Percentiles rank a stretch among this genome's conserved stretches.
Conservation (phyloP, 2,888 invertebrate species). For the Fabriciana adippe region DNA sequence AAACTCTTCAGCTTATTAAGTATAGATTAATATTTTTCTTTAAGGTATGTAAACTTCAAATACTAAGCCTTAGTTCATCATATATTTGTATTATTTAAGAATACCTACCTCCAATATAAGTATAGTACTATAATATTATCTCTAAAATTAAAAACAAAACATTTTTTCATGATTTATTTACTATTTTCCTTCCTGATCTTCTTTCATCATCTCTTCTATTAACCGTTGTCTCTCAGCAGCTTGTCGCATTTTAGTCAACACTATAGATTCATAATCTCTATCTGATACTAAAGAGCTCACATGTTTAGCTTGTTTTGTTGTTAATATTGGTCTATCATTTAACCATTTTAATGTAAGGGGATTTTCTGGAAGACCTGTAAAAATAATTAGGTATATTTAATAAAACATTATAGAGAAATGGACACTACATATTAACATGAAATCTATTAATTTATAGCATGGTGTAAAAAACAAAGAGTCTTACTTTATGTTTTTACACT, state of each 20-base stretch:
- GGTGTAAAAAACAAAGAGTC: no score
- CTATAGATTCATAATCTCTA: conserved; percentile 91
- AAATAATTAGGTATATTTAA: background rate
- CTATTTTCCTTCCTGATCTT: conserved; percentile 63
- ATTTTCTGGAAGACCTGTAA: conserved; percentile 84
- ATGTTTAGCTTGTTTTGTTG: conserved; percentile 56
- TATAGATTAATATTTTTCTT: no score
- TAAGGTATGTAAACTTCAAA: no score
- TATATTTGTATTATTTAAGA: no score
- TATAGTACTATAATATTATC: no score
- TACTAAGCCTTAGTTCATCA: no score
- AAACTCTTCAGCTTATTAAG: no score
- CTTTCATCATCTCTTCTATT: conserved; percentile 86
- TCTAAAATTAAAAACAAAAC: background rate
- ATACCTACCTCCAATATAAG: no score
- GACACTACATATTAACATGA: no score
- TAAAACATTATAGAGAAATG: no score
- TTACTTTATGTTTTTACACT: no score
- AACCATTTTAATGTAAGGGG: conserved; percentile 89
- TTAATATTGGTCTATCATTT: conserved; percentile 73
- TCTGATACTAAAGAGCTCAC: conserved; percentile 78
- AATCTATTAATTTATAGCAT: no score
- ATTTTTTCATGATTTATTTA: conserved; percentile 16
- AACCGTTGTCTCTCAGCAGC: conserved; percentile 92
- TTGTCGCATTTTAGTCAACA: conserved; percentile 90